phyloP scores from a whole-genome alignment of 64 coral and sea anemone species.

The Pocillopora verrucosa region DNA sequence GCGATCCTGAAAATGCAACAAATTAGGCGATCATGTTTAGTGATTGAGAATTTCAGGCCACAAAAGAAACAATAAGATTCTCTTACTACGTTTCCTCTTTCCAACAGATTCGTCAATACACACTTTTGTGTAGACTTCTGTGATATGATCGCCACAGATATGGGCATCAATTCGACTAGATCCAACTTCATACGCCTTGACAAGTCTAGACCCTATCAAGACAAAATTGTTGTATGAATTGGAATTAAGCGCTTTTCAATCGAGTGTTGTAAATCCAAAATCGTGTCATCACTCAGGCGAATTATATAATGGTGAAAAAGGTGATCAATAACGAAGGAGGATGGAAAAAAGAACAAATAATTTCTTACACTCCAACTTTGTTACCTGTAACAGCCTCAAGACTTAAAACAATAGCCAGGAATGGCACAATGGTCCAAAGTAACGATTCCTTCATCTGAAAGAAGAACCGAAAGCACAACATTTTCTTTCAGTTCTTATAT shows the following conservation, averaged over 20 bases:
- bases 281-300: too few relatives aligned
- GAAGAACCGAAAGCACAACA: neutral
- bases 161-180: neutral
- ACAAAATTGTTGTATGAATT: too few relatives aligned
- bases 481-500: too few relatives aligned
- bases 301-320: too few relatives aligned
- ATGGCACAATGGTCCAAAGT: constrained; percentile 11
- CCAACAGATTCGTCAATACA: neutral
- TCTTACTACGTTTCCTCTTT: constrained; percentile 34
- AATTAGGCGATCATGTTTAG: neutral
- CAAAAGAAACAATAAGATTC: neutral
- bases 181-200: neutral
- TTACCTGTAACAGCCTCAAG: neutral
- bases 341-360: too few relatives aligned
- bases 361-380: neutral
- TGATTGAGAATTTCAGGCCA: neutral
- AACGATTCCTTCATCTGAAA: constrained; percentile 33
- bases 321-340: too few relatives aligned
- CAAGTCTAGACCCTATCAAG: neutral
- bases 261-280: too few relatives aligned
- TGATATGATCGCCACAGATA: neutral
- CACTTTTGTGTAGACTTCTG: neutral
- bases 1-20: neutral
- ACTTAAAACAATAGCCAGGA: neutral
- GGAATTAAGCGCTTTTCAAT: too few relatives aligned